Evolutionary conservation across 2,797 vertebrate species (phyloP).

Genomic region (Chloroceryle inda): DNA sequence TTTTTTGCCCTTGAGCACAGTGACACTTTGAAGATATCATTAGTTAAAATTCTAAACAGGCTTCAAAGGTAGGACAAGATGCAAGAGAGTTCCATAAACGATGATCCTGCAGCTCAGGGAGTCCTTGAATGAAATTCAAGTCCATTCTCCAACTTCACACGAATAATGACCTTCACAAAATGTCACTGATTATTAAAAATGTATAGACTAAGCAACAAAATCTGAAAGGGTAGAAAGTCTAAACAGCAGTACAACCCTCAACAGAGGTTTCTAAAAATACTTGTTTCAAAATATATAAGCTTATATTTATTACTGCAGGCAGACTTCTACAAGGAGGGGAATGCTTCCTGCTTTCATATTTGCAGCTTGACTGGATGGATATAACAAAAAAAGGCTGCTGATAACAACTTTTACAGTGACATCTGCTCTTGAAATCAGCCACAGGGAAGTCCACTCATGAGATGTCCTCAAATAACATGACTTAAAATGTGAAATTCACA

Average conservation of each 20-base stretch:
- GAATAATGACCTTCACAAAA: slow-evolving; percentile 73
- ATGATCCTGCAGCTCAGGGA: slow-evolving; percentile 31
- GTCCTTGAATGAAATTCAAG: slow-evolving; percentile 63
- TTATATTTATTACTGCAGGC: slow-evolving; percentile 41
- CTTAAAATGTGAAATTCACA: not conserved
- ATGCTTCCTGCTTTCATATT: not conserved
- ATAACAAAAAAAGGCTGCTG: slow-evolving; percentile 9
- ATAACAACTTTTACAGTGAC: slow-evolving; percentile 18
- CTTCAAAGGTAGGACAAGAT: slow-evolving; percentile 71
- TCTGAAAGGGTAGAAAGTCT: slow-evolving; percentile 42
- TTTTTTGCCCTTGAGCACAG: slow-evolving; percentile 82
- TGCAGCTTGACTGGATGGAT: not conserved
- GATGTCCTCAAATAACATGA: not conserved
- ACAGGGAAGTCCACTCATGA: slow-evolving; percentile 6
- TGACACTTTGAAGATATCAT: slow-evolving; percentile 83
- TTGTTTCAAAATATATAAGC: not conserved
- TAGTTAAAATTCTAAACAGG: slow-evolving; percentile 82
- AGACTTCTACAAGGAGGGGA: slow-evolving; percentile 2
- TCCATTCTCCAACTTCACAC: slow-evolving; percentile 68
- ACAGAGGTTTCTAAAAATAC: slow-evolving; percentile 44
- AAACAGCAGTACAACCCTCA: not conserved
- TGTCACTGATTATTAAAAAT: slow-evolving; percentile 72
- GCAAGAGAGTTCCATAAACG: slow-evolving; percentile 62
- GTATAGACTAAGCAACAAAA: slow-evolving; percentile 60
- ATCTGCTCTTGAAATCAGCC: slow-evolving; percentile 45